These are phyloP conservation scores for Telmatherina bonti DNA, from an alignment of 2,797 vertebrate species.

Conservation along the genomic window DNA sequence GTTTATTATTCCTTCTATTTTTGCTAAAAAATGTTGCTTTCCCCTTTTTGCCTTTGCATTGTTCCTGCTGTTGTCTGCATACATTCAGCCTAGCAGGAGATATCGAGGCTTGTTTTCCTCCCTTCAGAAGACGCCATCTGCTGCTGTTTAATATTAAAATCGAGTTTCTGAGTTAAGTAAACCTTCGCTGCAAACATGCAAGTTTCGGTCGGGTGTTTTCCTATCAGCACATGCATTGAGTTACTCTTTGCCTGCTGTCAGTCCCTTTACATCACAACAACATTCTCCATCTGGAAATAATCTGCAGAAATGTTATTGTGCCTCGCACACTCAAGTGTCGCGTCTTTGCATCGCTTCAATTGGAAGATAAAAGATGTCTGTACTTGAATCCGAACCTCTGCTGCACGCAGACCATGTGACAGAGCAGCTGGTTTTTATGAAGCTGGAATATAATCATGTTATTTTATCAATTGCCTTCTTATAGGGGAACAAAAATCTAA, in stretches of 20 bases:
- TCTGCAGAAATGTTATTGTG: slow-evolving; percentile 10
- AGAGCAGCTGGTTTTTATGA: neutral
- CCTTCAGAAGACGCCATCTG: slow-evolving; percentile 53
- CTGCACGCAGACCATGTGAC: neutral
- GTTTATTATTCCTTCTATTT: neutral
- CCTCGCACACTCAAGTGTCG: slow-evolving; percentile 1
- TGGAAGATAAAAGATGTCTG: slow-evolving; percentile 24
- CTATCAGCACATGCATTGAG: slow-evolving; percentile 19
- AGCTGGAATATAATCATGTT: neutral
- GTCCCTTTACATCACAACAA: slow-evolving; percentile 11
- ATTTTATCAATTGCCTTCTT: slow-evolving; percentile 1
- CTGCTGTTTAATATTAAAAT: slow-evolving; percentile 66
- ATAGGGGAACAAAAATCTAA: neutral
- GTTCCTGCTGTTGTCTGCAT: slow-evolving; percentile 18
- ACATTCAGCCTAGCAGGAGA: slow-evolving; percentile 16
- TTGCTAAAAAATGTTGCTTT: slow-evolving; percentile 12
- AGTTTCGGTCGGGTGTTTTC: slow-evolving; percentile 41
- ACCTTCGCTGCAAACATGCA: slow-evolving; percentile 39
- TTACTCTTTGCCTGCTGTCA: slow-evolving; percentile 29
- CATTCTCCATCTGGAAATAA: slow-evolving; percentile 27
- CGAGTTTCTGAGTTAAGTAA: slow-evolving; percentile 43
- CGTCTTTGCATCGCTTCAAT: slow-evolving; percentile 6
- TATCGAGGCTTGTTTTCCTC: slow-evolving; percentile 35
- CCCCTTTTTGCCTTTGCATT: neutral
- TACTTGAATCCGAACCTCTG: slow-evolving; percentile 9